Evolutionary conservation across 2,888 invertebrate genomes (phyloP).

Genomic region (Oscheius sp.): DNA sequence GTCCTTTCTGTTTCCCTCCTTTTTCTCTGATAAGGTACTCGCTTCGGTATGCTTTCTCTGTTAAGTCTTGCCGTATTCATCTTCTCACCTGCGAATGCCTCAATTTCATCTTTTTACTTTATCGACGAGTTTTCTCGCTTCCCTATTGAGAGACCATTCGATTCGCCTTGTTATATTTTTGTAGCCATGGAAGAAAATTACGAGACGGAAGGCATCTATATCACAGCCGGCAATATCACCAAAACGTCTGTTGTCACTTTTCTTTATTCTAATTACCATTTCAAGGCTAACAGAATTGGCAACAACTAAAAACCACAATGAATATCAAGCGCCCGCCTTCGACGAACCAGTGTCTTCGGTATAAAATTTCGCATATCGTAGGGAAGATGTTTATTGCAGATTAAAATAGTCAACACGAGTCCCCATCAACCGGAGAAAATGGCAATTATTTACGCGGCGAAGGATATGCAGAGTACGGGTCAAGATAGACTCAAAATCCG

Average conservation of each 20-base stretch:
- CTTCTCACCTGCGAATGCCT: neutral
- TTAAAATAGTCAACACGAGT: neutral
- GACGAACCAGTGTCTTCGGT: neutral
- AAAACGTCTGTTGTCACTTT: neutral
- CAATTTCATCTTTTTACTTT: conserved; percentile 7
- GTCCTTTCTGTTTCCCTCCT: conserved; percentile 1
- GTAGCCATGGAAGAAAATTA: neutral
- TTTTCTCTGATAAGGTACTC: conserved; percentile 1
- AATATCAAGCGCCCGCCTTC: neutral
- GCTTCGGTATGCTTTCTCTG: neutral
- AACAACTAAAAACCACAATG: neutral
- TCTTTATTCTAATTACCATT: neutral
- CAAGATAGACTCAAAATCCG: too few species aligned
- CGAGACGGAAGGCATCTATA: neutral
- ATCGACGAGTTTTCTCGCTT: neutral
- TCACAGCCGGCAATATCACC: neutral
- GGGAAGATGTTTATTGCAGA: too few species aligned
- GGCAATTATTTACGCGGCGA: conserved; percentile 24
- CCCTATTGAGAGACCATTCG: neutral
- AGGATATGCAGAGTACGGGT: neutral
- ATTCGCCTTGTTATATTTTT: neutral
- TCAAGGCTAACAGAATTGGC: neutral
- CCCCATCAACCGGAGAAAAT: neutral
- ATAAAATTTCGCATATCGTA: too few species aligned
- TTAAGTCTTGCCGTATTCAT: neutral